Conservation (phyloP, 1,140 invertebrate genomes). For the Eueides isabella region DNA sequence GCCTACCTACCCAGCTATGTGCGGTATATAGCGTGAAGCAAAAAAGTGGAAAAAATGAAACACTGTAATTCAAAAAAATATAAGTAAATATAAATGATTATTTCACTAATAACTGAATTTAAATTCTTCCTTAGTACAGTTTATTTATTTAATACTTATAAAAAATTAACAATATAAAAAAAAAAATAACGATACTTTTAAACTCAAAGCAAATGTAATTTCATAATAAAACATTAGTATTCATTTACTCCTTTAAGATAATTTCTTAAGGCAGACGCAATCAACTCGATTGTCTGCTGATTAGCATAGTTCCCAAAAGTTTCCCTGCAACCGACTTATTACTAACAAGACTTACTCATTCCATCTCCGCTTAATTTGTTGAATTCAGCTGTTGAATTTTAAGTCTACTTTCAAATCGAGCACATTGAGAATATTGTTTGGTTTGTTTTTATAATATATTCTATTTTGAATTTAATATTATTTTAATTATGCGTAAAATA, state of each 20-base stretch:
- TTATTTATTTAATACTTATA: no score
- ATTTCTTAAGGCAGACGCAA: slow-evolving; percentile 36
- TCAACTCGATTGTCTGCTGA: slow-evolving; percentile 45
- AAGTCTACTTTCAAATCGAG: slow-evolving; percentile 17
- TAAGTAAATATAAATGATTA: no score
- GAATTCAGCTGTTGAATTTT: slow-evolving; percentile 44
- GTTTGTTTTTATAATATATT: neutral
- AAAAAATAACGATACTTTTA: neutral
- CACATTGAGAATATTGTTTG: neutral
- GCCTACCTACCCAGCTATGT: no score
- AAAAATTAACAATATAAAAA: no score
- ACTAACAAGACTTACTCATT: slow-evolving; percentile 42
- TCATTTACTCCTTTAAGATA: slow-evolving; percentile 7
- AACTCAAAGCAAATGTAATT: neutral
- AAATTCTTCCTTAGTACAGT: no score
- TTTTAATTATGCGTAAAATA: neutral
- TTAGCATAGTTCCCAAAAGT: slow-evolving; percentile 48
- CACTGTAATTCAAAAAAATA: no score
- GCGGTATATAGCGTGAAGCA: no score
- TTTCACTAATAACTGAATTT: no score
- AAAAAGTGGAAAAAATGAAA: no score
- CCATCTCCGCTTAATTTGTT: slow-evolving; percentile 39
- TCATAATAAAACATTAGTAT: neutral
- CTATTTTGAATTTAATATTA: neutral
- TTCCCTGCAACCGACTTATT: slow-evolving; percentile 42